phyloP scores from a whole-genome alignment of 2,113 vertebrate genomes.

The Macroglossus sobrinus region DNA sequence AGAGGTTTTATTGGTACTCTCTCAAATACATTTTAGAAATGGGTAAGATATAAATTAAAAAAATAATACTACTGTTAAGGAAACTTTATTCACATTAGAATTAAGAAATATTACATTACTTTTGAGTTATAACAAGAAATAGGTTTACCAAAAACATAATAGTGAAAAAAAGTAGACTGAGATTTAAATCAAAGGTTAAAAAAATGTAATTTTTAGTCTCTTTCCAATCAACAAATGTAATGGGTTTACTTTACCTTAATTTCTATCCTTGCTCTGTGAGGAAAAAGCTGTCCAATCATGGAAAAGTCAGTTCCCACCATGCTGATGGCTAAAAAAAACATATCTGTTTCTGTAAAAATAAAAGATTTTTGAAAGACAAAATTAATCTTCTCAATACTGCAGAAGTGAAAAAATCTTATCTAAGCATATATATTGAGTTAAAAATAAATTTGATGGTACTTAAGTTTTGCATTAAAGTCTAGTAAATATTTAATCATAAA shows the following conservation, averaged over 20 bases:
- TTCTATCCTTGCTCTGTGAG: constrained; percentile 93
- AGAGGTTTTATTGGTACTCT: not conserved
- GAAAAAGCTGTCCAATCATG: constrained; percentile 97
- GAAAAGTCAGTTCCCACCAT: constrained; percentile 99
- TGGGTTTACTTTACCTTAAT: constrained; percentile 89
- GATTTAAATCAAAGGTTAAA: constrained; percentile 13
- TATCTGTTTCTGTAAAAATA: constrained; percentile 92
- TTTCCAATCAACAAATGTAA: constrained; percentile 6
- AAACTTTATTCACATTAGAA: not conserved
- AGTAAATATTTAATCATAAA: not conserved
- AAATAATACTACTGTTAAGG: not conserved
- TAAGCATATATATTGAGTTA: not conserved
- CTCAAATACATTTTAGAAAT: constrained; percentile 12
- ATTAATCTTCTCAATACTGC: constrained; percentile 3
- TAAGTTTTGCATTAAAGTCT: not conserved
- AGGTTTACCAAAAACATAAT: not conserved
- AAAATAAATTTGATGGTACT: constrained; percentile 25
- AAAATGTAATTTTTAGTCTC: not conserved
- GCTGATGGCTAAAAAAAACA: constrained; percentile 99
- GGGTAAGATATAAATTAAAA: not conserved
- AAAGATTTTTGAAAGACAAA: constrained; percentile 46
- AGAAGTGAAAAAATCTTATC: not conserved
- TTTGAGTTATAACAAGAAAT: not conserved
- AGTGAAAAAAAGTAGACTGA: not conserved
- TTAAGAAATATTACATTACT: not conserved